These are phyloP conservation scores for Phylloscopus trochiloides DNA, from an alignment of 2,113 vertebrate species.

Conservation along the genomic window DNA sequence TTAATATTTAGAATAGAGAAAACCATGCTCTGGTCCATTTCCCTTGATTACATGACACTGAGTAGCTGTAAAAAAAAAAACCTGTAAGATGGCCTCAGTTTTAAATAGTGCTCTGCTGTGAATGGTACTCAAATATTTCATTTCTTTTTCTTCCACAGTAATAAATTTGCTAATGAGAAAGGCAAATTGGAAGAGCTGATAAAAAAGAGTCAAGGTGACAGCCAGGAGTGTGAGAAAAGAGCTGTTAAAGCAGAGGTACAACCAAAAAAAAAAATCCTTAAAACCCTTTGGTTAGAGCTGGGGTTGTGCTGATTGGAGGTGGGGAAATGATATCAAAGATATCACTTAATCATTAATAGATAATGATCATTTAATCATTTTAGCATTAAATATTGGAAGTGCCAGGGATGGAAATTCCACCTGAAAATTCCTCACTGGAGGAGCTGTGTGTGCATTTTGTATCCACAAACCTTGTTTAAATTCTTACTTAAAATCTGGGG, in stretches of 20 bases:
- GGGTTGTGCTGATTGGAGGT: neutral
- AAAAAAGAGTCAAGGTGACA: slow-evolving; percentile 59
- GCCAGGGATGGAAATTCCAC: neutral
- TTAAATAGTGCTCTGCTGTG: neutral
- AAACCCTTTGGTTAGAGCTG: neutral
- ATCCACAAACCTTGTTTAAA: neutral
- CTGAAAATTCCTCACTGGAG: neutral
- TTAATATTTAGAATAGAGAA: neutral
- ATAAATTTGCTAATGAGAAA: slow-evolving; percentile 79
- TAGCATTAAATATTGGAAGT: neutral
- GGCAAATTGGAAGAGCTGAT: slow-evolving; percentile 82
- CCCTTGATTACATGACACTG: neutral
- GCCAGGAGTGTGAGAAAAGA: slow-evolving; percentile 69
- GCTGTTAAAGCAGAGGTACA: slow-evolving; percentile 82
- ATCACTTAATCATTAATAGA: too few relatives aligned
- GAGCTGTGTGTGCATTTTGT: neutral
- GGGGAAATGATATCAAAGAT: neutral
- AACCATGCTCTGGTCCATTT: fast-evolving
- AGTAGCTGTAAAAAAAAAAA: neutral
- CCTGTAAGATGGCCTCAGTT: neutral
- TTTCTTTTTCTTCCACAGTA: slow-evolving; percentile 69
- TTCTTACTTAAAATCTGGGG: neutral
- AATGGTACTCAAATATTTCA: neutral
- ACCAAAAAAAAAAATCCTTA: neutral
- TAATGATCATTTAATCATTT: too few relatives aligned